Evolutionary conservation across 2,888 invertebrate genomes (phyloP), one percentile per base, ranked within the genome.

Genomic region (Zygogramma bicolorata): DNA sequence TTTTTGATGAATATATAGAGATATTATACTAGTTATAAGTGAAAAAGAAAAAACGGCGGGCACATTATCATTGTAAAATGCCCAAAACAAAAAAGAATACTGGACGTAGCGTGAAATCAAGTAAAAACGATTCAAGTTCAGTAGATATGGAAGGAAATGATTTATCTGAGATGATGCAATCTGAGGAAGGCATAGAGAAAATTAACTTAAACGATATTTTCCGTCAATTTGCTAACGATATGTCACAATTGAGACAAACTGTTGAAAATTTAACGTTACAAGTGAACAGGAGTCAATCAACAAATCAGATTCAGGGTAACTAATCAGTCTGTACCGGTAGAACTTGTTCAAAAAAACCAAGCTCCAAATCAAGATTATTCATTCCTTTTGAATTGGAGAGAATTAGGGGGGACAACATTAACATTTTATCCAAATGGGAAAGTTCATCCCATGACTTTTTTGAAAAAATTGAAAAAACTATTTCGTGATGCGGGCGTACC

Each of bases 401-500:
- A 65, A 65, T 27, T 65, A 7, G 49, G 65, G 10, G 65, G 49
- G 22, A n/a, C 27, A 3, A 29, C 22, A 15, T 29, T 65, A 3
- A 65, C 65, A 49, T 65, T 49, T 53, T 29, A 65, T 65, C 65
- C 65, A 46, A 65, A 65, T 25, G 31, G 65, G 3, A 65, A 29
- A 29, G 15, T 34, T 15, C 53, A 65, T 29, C 49, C 65, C 22
- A 65, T 65, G 13, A 5, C 8, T 18, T 49, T 65, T 49, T 49
- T 65, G 7, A 22, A 34, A 65, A 65, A 65, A 7, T 22, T 46
- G 18, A 49, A 65, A 27, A 65, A 53, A 65, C 3, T 65, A n/a
- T 65, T 65, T 7, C 8, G n/a, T 29, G 63, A 22, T 20, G 42
- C 63, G 13, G 63, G 63, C 6, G 63, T 63, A 29, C 42, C 63